These are phyloP conservation scores for Dromococcyx pavoninus DNA, from an alignment of 2,797 vertebrate genomes.

Conservation along the genomic window DNA sequence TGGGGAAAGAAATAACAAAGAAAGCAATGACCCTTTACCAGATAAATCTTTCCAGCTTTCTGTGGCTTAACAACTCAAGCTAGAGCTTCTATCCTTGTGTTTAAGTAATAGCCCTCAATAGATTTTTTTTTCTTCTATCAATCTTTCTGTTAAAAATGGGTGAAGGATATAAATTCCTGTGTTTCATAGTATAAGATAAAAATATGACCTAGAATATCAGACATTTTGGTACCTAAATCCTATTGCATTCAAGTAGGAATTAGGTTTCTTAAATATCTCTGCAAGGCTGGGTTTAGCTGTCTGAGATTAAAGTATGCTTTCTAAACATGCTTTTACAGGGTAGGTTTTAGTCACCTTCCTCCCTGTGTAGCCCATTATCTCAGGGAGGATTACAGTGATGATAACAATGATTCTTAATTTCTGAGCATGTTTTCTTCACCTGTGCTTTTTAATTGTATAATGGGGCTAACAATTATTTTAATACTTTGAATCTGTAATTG, in stretches of 20 bases:
- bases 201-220: background rate
- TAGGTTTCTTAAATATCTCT: background rate
- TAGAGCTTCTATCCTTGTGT: background rate
- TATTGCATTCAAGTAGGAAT: background rate
- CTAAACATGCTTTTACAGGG: background rate
- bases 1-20: background rate
- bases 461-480: background rate
- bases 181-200: background rate
- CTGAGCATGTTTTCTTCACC: background rate
- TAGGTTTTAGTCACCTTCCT: background rate
- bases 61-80: background rate
- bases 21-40: conserved; percentile 1
- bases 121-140: background rate
- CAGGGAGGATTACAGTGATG: accelerated
- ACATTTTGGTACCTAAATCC: background rate
- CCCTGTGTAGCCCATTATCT: background rate
- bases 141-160: background rate
- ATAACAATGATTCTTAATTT: background rate
- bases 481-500: background rate
- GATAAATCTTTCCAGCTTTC: conserved; percentile 4
- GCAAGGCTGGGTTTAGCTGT: background rate
- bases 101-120: background rate
- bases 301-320: background rate
- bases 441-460: background rate
- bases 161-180: background rate